Conservation (phyloP, 2,797 vertebrate genomes). For the Oceanodroma leucorhoa region DNA sequence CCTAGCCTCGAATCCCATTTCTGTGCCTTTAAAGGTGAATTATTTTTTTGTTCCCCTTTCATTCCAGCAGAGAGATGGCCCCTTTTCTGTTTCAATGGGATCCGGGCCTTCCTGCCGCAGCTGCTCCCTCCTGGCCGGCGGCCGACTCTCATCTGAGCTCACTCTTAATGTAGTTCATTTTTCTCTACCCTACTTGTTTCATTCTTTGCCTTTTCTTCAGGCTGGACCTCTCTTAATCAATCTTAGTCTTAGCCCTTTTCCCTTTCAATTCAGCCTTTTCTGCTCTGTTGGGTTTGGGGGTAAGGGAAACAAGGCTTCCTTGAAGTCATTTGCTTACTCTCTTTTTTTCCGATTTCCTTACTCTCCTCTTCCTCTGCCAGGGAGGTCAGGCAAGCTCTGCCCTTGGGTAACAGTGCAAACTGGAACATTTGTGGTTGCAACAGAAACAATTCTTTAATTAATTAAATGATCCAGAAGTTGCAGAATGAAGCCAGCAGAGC, state of each 20-base stretch:
- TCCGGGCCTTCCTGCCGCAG: conserved; percentile 22
- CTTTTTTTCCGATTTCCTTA: conserved; percentile 37
- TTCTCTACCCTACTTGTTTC: conserved; percentile 42
- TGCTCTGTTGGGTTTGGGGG: not conserved
- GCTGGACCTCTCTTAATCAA: conserved; percentile 51
- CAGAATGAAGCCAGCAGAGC: not conserved
- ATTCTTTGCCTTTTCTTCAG: conserved; percentile 34
- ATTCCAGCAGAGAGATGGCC: conserved; percentile 44
- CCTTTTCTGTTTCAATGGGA: conserved; percentile 48
- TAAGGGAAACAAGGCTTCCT: conserved; percentile 56
- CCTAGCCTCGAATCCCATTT: not conserved
- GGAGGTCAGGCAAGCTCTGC: conserved; percentile 41
- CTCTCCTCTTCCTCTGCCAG: conserved; percentile 41
- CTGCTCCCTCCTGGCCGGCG: conserved; percentile 32
- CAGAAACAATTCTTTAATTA: conserved; percentile 34
- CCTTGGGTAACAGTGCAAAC: conserved; percentile 12
- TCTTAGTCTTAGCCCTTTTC: conserved; percentile 43
- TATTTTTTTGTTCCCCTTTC: conserved; percentile 47
- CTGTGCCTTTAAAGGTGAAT: conserved; percentile 53
- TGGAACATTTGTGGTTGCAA: conserved; percentile 19
- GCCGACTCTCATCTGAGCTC: conserved; percentile 33
- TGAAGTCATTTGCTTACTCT: conserved; percentile 32
- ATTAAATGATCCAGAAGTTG: not conserved
- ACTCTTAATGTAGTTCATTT: conserved; percentile 59
- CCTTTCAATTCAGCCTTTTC: conserved; percentile 51